These are phyloP conservation scores for Phaetusa simplex DNA, from an alignment of 2,113 vertebrate genomes.

Conservation along the genomic window DNA sequence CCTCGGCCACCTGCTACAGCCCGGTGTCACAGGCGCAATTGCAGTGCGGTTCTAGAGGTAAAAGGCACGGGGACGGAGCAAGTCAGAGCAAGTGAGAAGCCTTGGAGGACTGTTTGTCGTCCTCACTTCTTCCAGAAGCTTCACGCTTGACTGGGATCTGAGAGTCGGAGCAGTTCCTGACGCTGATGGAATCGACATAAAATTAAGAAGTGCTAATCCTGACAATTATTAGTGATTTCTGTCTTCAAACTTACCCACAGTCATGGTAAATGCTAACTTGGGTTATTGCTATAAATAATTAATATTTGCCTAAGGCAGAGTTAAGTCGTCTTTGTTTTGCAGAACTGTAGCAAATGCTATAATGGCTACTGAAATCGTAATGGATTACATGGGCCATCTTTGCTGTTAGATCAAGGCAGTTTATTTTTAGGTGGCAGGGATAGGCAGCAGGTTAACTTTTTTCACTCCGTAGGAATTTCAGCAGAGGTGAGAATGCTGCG, in stretches of 20 bases:
- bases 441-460: fast-evolving
- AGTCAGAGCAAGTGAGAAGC: background rate
- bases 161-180: background rate
- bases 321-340: background rate
- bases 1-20: background rate
- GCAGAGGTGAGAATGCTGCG: background rate
- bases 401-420: background rate
- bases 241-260: background rate
- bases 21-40: fast-evolving
- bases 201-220: background rate
- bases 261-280: background rate
- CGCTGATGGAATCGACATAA: background rate
- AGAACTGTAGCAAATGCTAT: background rate
- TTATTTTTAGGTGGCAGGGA: background rate
- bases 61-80: fast-evolving
- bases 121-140: background rate
- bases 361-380: background rate
- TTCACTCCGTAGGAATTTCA: background rate
- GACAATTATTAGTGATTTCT: background rate
- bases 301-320: background rate
- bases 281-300: background rate
- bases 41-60: background rate
- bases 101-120: background rate
- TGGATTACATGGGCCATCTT: background rate
- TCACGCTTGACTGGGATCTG: background rate